A percentile compares a stretch with the other conserved stretches of the same genome.
phyloP scores from a whole-genome alignment of 2,888 invertebrate genomes.

The Thera obeliscata region DNA sequence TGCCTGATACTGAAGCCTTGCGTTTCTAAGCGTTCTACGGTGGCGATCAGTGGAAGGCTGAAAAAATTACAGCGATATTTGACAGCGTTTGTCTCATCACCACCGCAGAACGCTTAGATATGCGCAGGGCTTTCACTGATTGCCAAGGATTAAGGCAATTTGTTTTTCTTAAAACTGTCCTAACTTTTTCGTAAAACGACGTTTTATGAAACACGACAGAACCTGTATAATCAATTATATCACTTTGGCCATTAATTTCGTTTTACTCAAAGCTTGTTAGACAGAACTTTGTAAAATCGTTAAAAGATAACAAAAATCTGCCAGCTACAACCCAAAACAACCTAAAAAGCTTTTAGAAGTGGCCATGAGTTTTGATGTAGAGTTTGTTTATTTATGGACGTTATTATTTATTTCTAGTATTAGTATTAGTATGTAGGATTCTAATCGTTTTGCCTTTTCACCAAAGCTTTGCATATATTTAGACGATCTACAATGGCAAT shows the following conservation, averaged over 20 bases:
- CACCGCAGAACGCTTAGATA: no score
- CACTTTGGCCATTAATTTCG: background rate
- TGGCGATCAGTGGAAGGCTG: no score
- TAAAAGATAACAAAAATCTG: constrained; percentile 1
- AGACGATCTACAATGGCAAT: background rate
- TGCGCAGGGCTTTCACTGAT: no score
- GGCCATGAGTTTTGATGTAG: constrained; percentile 11
- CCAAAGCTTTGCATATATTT: background rate
- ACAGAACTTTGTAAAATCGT: constrained; percentile 2
- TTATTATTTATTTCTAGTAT: constrained; percentile 36
- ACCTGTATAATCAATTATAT: background rate
- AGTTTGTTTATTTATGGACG: constrained; percentile 17
- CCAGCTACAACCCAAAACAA: constrained; percentile 2
- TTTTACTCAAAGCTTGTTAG: background rate
- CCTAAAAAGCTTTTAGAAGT: constrained; percentile 11
- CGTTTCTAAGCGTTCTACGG: no score
- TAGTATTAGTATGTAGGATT: constrained; percentile 35
- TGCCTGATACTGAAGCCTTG: no score
- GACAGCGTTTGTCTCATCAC: no score
- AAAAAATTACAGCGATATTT: no score
- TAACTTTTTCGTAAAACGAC: no score
- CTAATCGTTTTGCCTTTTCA: constrained; percentile 12
- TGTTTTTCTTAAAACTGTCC: no score
- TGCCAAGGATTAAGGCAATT: no score
- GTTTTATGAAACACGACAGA: no score